Evolutionary conservation across 2,113 vertebrate species (phyloP).

Genomic region (Tympanuchus pallidicinctus): DNA sequence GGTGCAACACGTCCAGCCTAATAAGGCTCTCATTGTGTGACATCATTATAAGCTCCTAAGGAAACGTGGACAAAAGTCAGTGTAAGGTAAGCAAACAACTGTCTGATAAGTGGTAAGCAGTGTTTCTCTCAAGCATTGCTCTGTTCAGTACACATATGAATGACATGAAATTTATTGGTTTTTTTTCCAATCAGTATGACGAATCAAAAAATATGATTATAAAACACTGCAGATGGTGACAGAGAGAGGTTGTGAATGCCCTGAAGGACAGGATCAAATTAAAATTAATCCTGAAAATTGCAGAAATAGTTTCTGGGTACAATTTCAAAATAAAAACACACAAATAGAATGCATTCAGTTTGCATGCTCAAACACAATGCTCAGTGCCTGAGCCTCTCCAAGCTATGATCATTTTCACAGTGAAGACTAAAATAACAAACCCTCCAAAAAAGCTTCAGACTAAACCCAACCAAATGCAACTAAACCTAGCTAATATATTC

Average conservation of each 20-base stretch:
- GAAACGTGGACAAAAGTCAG: background rate
- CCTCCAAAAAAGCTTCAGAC: conserved; percentile 10
- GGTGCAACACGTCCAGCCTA: background rate
- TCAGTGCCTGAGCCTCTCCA: background rate
- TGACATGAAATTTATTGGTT: background rate
- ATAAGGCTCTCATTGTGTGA: background rate
- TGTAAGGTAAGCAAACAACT: background rate
- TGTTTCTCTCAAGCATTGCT: background rate
- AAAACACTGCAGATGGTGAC: background rate
- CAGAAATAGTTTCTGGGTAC: background rate
- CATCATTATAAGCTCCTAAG: background rate
- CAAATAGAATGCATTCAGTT: background rate
- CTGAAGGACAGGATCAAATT: background rate
- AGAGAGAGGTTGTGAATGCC: background rate
- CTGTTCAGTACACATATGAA: background rate
- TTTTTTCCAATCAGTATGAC: background rate
- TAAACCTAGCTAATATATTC: background rate
- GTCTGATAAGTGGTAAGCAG: background rate
- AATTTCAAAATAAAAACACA: background rate
- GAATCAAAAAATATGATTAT: background rate
- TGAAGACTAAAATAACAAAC: conserved; percentile 4
- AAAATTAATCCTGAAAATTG: background rate
- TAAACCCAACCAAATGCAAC: background rate
- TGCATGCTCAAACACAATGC: background rate
- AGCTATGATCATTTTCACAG: background rate